Percentiles rank a stretch among this genome's conserved stretches.
Conservation (phyloP, 2,888 invertebrate species). For the Arrhopalites spinosus region DNA sequence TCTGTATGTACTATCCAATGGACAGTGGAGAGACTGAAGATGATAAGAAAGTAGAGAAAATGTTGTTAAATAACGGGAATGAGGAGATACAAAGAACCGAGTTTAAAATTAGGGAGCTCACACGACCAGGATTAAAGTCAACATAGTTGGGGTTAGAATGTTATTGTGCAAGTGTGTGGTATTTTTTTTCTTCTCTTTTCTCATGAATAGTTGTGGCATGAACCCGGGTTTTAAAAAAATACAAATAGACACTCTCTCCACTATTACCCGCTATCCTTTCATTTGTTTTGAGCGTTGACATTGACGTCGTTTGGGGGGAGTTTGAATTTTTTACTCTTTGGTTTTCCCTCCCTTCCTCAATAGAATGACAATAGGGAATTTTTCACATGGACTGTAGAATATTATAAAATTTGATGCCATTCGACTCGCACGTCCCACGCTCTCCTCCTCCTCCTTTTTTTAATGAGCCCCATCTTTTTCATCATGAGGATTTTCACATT, state of each 20-base stretch:
- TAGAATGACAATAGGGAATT: not conserved
- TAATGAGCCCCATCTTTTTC: conserved; percentile 1
- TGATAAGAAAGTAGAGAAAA: not conserved
- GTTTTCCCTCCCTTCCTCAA: not conserved
- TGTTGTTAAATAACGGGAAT: not conserved
- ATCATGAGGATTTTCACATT: not conserved
- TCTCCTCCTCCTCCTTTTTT: too few species aligned
- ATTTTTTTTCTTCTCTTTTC: not conserved
- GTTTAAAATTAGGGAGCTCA: conserved; percentile 25
- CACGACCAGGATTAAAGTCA: conserved; percentile 22
- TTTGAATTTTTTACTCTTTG: not conserved
- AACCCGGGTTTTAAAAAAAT: conserved; percentile 25
- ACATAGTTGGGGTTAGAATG: conserved; percentile 16
- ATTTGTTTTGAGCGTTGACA: not conserved
- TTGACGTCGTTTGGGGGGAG: not conserved
- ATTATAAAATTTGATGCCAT: conserved; percentile 13
- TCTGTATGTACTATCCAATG: not conserved
- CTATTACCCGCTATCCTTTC: not conserved
- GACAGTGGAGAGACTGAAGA: not conserved
- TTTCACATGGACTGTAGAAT: not conserved
- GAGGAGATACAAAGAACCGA: not conserved
- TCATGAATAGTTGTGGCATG: conserved; percentile 26
- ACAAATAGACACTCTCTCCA: not conserved
- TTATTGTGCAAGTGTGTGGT: not conserved
- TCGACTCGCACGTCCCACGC: conserved; percentile 21